A percentile compares a stretch with the other conserved stretches of the same genome.
Conservation (phyloP, 1,140 invertebrate genomes). For the Trigoniulus corallinus region DNA sequence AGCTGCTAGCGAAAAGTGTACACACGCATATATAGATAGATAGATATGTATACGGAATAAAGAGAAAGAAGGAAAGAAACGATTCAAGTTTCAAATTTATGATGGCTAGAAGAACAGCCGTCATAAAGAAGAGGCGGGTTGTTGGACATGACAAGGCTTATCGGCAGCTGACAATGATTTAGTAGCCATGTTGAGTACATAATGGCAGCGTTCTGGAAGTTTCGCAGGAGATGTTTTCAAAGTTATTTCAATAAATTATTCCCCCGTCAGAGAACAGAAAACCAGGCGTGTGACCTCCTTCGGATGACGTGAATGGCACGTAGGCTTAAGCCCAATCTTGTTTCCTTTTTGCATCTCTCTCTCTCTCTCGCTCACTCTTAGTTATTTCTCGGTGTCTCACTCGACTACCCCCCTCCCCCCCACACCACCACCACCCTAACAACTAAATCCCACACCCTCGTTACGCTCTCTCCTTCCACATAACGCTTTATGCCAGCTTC, state of each 20-base stretch:
- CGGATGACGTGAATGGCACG: too few relatives aligned
- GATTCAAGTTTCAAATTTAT: slow-evolving; percentile 22
- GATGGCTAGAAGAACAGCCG: slow-evolving; percentile 21
- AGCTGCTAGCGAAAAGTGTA: too few relatives aligned
- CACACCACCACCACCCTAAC: too few relatives aligned
- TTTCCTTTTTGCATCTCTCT: too few relatives aligned
- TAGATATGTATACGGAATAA: too few relatives aligned
- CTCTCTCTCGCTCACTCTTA: too few relatives aligned
- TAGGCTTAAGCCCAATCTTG: too few relatives aligned
- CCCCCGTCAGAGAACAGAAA: not conserved
- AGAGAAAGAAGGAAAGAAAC: slow-evolving; percentile 5
- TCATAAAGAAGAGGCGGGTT: slow-evolving; percentile 16
- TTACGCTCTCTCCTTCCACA: too few relatives aligned
- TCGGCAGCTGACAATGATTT: slow-evolving; percentile 2
- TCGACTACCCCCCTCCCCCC: not conserved
- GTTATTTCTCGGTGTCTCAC: too few relatives aligned
- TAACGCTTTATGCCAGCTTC: too few relatives aligned
- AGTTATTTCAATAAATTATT: not conserved
- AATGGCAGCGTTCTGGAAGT: not conserved
- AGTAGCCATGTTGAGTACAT: slow-evolving; percentile 2
- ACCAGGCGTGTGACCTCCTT: not conserved
- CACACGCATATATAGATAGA: too few relatives aligned
- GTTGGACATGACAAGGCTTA: slow-evolving; percentile 5
- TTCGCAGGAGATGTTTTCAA: not conserved
- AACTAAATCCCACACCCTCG: too few relatives aligned